Conservation (phyloP, 2,888 invertebrate species). For the Gymnoscelis rufifasciata region DNA sequence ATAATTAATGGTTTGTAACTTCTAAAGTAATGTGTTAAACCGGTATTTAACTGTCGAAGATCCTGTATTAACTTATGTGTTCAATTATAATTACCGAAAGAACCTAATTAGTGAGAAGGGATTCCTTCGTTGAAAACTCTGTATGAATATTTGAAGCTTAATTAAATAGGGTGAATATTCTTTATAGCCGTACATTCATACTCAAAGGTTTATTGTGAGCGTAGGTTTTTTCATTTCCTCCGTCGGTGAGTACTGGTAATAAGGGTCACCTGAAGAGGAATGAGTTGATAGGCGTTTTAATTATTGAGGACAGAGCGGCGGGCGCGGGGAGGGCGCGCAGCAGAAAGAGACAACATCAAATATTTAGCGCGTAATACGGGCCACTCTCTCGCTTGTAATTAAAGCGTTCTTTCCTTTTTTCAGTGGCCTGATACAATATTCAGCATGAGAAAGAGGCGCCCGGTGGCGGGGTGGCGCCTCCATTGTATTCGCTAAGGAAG, state of each 20-base stretch:
- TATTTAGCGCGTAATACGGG: conserved; percentile 75
- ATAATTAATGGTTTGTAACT: background rate
- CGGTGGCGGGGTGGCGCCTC: conserved; percentile 79
- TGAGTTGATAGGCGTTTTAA: conserved; percentile 78
- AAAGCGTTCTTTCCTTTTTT: conserved; percentile 79
- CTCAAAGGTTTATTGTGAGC: conserved; percentile 34
- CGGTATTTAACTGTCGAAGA: background rate
- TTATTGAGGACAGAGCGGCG: conserved; percentile 60
- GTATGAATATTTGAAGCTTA: conserved; percentile 19
- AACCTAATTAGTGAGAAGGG: conserved; percentile 8
- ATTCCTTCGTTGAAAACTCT: conserved; percentile 9
- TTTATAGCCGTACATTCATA: conserved; percentile 24
- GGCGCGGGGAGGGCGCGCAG: conserved; percentile 29
- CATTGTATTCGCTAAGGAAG: conserved; percentile 83
- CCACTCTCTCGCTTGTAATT: conserved; percentile 78
- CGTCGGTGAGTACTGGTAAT: conserved; percentile 35
- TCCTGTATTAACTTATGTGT: conserved; percentile 1
- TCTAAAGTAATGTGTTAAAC: too few relatives aligned
- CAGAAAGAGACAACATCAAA: conserved; percentile 76
- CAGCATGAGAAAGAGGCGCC: conserved; percentile 78
- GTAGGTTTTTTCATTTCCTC: conserved; percentile 45
- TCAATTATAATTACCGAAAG: background rate
- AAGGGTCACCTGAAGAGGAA: conserved; percentile 69
- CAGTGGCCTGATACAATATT: conserved; percentile 79
- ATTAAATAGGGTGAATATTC: conserved; percentile 26